A percentile compares a stretch with the other conserved stretches of the same genome.
These are phyloP conservation scores for Amaurobius ferox DNA, from an alignment of 2,888 invertebrate genomes.

Conservation along the genomic window DNA sequence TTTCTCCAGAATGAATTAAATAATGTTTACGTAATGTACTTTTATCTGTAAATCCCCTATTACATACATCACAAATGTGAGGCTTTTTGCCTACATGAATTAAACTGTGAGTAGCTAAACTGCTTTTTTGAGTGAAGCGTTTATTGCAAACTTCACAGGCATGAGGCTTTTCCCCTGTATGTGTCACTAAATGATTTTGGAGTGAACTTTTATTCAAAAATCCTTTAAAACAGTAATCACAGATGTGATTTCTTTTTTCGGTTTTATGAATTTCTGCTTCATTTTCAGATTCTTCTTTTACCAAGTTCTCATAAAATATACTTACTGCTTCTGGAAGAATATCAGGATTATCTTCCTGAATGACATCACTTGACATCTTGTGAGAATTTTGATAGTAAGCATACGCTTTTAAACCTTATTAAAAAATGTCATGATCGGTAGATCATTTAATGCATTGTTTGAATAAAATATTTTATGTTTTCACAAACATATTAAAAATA, in stretches of 20 bases:
- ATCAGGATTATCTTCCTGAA: too few species aligned
- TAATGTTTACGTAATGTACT: constrained; percentile 29
- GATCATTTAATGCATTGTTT: too few species aligned
- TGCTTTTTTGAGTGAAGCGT: constrained; percentile 21
- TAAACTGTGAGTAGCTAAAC: background rate
- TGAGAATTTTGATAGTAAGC: too few species aligned
- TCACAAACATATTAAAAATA: too few species aligned
- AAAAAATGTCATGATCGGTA: too few species aligned
- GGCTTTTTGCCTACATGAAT: constrained; percentile 33
- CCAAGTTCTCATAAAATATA: too few species aligned
- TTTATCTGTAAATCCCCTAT: constrained; percentile 16
- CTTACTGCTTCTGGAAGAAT: too few species aligned
- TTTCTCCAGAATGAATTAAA: constrained; percentile 22
- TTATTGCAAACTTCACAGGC: constrained; percentile 24
- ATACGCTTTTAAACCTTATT: too few species aligned
- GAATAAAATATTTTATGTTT: too few species aligned
- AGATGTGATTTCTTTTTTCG: constrained; percentile 15
- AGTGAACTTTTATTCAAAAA: constrained; percentile 31
- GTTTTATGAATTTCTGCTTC: too few species aligned
- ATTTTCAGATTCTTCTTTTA: background rate
- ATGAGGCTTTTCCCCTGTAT: constrained; percentile 25
- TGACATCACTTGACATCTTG: too few species aligned
- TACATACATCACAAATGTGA: constrained; percentile 27
- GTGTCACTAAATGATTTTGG: background rate
- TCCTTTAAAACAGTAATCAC: constrained; percentile 17